Evolutionary conservation across 2,888 invertebrate species (phyloP), one percentile per base, ranked within the genome.

Genomic region (Acrobasis suavella): DNA sequence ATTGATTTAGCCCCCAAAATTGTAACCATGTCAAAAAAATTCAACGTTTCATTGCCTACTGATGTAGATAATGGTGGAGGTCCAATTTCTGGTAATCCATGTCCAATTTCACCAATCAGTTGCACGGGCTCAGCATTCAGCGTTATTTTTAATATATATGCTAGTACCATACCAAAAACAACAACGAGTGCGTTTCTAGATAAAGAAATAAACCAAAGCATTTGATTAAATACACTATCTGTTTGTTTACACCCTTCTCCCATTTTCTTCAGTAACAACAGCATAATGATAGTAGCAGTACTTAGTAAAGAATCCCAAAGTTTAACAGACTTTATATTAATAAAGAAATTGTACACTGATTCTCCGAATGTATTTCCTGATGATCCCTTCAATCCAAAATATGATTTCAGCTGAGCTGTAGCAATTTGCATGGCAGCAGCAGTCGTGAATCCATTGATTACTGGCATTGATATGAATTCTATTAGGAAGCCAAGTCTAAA

Each of bases 391-490:
- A 96, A 89, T 5, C 96, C 97, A 59, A 97, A 93, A 14, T 97
- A 88, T 32, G 94, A 92, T 78, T 96, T 96, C 7, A 97, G 81
- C 79, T 98, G 97, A 0, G 96, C 94, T n/a, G 96, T 94, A 14
- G 95, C 96, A 68, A 98, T 97, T 67, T 96, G 97, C 14, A 97
- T 83, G 15, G 97, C 96, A 0, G 97, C 97, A 0, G 97, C 97
- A 8, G 96, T 94, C 0, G 97, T 97, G 72, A 98, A 98, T 6
- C 96, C 97, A 64, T 94, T 94, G 10, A 96, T 96, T 1, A 98
- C 97, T 0, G 97, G 97, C 73, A 94, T 92, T 1, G 97, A 97
- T 80, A 98, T 97, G 74, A 97, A 97, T 76, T 97, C 96, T 22
- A 97, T 95, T 12, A 97, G 82, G 78, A 97, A 96, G 65, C 97